Base-by-base conservation (phyloP, 2,888 invertebrate species). In the Tiliacea citrago region DNA sequence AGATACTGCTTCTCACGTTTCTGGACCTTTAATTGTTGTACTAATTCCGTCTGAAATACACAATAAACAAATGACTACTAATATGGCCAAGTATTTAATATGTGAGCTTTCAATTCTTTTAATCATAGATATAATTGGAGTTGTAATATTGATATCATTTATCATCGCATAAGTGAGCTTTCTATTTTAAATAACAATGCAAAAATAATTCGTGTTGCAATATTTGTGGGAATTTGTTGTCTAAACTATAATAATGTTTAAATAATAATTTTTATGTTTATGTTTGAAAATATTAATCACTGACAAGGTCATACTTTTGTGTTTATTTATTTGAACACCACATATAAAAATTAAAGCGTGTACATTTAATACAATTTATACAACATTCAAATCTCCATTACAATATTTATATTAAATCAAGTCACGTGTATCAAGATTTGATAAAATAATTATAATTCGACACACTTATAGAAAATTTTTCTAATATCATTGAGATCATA, bases 1-100 rank as follows among this genome's bases (percentile, higher is more conserved):
- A 77, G 18, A 29, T 61, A 81, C 45, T 81, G 84, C 29, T 82
- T 82, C 7, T 84, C 82, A 13, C 82, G 53, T 67, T 84, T 82
- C 7, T 84, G 76, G 0, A 81, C n/a, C 0, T 53, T 84, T 39
- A 69, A 21, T 51, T 57, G 66, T 55, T 67, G 61, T 53, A 68
- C 81, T 35, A 61, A 69, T 67, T 63, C 12, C 8, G 39, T 63
- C 82, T 82, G 77, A 0, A 84, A 84, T 18, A 35, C 4, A 16
- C 6, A 62, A 35, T 12, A 2, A 49, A 55, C 7, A 24, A 57
- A 29, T 29, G 16, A 57, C 16, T 57, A 57, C 29, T 8, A 16
- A 8, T 55, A 24, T 24, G 55, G 13, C 55, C 24, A 55, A 53
- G 12, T 53, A n/a, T n/a, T 12, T n/a, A 10, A 12, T 53, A 10